These are phyloP conservation scores for Apodemia hepburni DNA, from an alignment of 2,888 invertebrate genomes.

Conservation along the genomic window DNA sequence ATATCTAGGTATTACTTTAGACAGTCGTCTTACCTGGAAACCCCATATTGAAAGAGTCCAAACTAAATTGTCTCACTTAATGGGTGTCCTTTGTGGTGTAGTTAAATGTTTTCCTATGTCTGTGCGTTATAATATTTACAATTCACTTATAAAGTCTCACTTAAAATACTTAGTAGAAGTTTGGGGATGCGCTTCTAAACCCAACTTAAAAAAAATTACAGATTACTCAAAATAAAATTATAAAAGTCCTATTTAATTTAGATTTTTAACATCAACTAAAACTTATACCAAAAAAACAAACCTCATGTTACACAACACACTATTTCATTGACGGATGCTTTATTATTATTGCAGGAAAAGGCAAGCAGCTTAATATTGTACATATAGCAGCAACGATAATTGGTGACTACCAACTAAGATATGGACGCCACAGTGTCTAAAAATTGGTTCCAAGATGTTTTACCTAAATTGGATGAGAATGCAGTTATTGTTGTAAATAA, in stretches of 20 bases:
- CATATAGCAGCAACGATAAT: no score
- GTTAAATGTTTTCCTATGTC: neutral
- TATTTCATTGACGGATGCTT: no score
- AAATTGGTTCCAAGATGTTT: no score
- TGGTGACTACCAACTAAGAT: no score
- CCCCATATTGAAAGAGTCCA: slow-evolving; percentile 1
- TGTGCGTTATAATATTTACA: neutral
- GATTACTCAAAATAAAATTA: neutral
- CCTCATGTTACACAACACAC: no score
- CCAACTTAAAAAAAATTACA: neutral
- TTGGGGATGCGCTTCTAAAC: neutral
- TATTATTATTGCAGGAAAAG: no score
- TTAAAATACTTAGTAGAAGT: neutral
- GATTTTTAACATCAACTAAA: no score
- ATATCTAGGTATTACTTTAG: neutral
- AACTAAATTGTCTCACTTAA: neutral
- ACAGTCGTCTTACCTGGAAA: neutral
- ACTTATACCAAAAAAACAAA: no score
- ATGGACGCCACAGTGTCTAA: no score
- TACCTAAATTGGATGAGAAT: no score
- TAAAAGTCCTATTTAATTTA: neutral
- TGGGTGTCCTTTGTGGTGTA: neutral
- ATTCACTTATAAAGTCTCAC: neutral
- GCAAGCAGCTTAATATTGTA: no score
- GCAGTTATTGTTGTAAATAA: no score